Evolutionary conservation across 2,888 invertebrate genomes (phyloP).

Genomic region (Latheticus oryzae): DNA sequence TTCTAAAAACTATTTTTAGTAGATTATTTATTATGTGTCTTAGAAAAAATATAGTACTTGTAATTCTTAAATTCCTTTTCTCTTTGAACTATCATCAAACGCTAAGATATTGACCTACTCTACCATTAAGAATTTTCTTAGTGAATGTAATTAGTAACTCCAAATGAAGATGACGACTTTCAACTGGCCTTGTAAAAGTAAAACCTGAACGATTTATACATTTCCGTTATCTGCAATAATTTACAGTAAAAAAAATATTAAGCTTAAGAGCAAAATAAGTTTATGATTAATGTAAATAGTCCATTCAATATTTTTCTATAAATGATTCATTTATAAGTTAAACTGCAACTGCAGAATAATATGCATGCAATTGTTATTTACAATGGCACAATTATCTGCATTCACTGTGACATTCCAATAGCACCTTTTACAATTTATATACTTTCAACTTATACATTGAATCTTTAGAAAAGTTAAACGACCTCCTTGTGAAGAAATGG

Average conservation of each 20-base stretch:
- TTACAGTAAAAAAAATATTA: background rate
- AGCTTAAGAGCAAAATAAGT: too few species aligned
- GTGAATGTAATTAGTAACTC: slow-evolving; percentile 18
- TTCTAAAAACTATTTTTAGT: too few species aligned
- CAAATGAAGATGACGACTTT: slow-evolving; percentile 28
- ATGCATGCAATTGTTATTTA: slow-evolving; percentile 3
- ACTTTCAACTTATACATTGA: slow-evolving; percentile 4
- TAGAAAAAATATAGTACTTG: too few species aligned
- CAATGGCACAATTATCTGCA: slow-evolving; percentile 14
- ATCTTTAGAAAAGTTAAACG: slow-evolving; percentile 18
- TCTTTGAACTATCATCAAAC: slow-evolving; percentile 7
- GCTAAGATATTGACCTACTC: slow-evolving; percentile 25
- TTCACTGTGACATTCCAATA: slow-evolving; percentile 29
- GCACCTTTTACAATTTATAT: slow-evolving; percentile 17
- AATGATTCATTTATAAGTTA: slow-evolving; percentile 4
- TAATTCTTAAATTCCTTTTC: slow-evolving; percentile 4
- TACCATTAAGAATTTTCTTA: slow-evolving; percentile 22
- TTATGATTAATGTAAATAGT: too few species aligned
- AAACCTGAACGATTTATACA: slow-evolving; percentile 1
- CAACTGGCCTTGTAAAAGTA: slow-evolving; percentile 33
- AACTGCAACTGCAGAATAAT: background rate
- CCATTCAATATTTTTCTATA: too few species aligned
- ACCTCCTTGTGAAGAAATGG: background rate
- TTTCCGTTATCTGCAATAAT: slow-evolving; percentile 16
- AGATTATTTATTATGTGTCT: too few species aligned